Evolutionary conservation across 2,888 invertebrate species (phyloP).

Genomic region (Dynastes hyllus): DNA sequence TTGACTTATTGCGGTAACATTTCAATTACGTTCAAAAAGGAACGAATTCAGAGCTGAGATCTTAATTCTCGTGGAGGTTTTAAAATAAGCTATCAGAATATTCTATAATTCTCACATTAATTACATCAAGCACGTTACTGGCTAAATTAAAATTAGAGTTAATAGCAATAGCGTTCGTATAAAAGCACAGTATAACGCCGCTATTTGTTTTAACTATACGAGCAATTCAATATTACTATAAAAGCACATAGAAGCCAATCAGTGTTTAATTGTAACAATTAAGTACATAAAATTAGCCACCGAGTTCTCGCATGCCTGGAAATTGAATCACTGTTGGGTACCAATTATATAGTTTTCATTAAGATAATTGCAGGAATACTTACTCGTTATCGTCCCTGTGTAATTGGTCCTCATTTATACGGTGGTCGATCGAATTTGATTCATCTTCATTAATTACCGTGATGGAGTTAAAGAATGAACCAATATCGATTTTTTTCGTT

Average conservation of each 20-base stretch:
- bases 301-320: slow-evolving; percentile 24
- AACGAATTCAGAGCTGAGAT: too few species aligned
- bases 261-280: slow-evolving; percentile 16
- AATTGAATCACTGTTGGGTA: slow-evolving; percentile 50
- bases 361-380: slow-evolving; percentile 45
- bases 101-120: slow-evolving; percentile 1
- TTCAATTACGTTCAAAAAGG: too few species aligned
- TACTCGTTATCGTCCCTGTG: background rate
- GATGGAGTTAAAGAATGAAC: slow-evolving; percentile 18
- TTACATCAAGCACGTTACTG: background rate
- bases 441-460: slow-evolving; percentile 17
- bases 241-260: background rate
- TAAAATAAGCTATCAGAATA: too few species aligned
- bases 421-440: slow-evolving; percentile 7
- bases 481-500: slow-evolving; percentile 5
- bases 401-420: slow-evolving; percentile 1
- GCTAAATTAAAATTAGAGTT: background rate
- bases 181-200: background rate
- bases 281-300: slow-evolving; percentile 21
- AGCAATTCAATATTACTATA: background rate
- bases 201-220: slow-evolving; percentile 5
- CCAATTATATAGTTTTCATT: slow-evolving; percentile 54
- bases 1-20: too few species aligned
- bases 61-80: too few species aligned
- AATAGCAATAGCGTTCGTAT: background rate